Evolutionary conservation across 2,113 vertebrate species (phyloP).

Genomic region (Taxidea taxus): DNA sequence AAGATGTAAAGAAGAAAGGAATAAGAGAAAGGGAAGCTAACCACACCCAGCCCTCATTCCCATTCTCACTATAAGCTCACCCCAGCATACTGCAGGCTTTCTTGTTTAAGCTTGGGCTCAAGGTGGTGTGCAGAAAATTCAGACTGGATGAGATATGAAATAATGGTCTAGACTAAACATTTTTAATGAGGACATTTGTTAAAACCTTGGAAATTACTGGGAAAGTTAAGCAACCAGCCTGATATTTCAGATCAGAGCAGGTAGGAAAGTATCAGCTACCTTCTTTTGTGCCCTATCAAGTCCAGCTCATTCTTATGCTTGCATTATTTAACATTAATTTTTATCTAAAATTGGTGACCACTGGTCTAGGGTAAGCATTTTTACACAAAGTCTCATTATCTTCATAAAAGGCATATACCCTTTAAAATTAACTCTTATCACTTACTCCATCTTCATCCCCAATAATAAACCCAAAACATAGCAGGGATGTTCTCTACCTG

Average conservation of each 20-base stretch:
- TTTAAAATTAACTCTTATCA: neutral
- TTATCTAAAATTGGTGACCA: neutral
- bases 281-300: neutral
- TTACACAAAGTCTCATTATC: neutral
- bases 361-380: neutral
- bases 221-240: neutral
- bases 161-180: neutral
- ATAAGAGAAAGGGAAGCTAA: accelerated
- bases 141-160: neutral
- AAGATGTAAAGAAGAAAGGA: neutral
- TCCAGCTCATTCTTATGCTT: neutral
- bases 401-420: neutral
- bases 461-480: neutral
- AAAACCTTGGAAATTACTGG: neutral
- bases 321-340: neutral
- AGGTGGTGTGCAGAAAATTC: neutral
- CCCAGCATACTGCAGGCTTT: neutral
- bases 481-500: neutral
- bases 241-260: neutral
- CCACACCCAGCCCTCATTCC: neutral
- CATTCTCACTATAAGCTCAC: neutral
- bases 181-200: neutral
- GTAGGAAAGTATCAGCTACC: neutral
- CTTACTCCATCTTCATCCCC: neutral
- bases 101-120: neutral